phyloP scores from a whole-genome alignment of 2,888 invertebrate species.

The Eristalis arbustorum region DNA sequence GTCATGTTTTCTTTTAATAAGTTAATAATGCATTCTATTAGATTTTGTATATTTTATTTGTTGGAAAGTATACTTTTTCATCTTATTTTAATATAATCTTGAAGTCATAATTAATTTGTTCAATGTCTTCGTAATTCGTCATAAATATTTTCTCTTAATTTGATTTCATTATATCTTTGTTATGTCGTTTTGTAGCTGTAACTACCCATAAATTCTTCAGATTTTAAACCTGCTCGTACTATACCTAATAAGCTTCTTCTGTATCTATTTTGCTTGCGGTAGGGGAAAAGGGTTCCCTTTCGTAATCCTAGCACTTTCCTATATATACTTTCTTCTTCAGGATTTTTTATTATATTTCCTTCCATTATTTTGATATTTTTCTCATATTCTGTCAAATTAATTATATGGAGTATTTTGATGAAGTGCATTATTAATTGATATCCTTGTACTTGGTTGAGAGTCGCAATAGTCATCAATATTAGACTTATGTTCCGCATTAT shows the following conservation, averaged over 20 bases:
- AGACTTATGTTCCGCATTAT: neutral
- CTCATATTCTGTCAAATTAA: neutral
- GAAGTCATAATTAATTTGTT: no score
- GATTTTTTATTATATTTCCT: neutral
- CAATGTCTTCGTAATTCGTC: neutral
- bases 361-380: neutral
- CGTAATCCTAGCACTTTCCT: neutral
- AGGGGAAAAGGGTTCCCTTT: neutral
- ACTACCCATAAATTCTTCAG: neutral
- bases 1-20: neutral
- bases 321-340: neutral
- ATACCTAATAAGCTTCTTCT: neutral
- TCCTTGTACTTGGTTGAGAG: neutral
- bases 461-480: neutral
- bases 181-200: neutral
- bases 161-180: neutral
- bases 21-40: neutral
- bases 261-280: neutral
- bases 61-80: neutral
- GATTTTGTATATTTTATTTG: neutral
- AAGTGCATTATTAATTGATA: neutral
- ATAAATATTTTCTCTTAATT: neutral
- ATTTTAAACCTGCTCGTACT: neutral
- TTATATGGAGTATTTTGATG: neutral
- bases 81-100: neutral